Evolutionary conservation across 2,888 invertebrate species (phyloP), one percentile per base, ranked within the genome.

Genomic region (Ochlodes sylvanus): DNA sequence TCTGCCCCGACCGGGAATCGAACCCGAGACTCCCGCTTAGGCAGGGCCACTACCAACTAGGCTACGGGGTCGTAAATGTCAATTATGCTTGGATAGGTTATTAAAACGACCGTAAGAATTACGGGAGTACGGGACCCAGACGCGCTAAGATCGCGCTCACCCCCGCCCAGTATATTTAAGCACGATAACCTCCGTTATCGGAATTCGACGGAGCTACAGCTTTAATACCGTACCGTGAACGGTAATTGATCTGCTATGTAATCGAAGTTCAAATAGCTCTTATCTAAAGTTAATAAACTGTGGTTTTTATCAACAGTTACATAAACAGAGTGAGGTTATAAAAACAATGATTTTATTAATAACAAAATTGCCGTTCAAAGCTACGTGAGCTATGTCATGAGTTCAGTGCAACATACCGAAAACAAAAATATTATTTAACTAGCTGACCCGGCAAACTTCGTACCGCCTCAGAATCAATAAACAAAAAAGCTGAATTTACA

Each of bases 111-210:
- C 27, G n/a, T n/a, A 27, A 5, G 27, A 27, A 27, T 27, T n/a
- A n/a, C 15, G 10, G n/a, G 10, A 63, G 7, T 52, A 52, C 62
- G 52, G 62, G 21, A 52, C 62, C 62, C 34, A 12, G 50, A n/a
- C 14, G 0, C 7, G 3, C 50, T 2, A 9, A 38, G 38, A 14
- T 38, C 15, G 10, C 52, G 32, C 63, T 63, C 27, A 34, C 41
- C 14, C 14, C 27, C 27, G 27, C 52, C 27, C 17, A 4, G 12
- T 38, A 2, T 63, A 44, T 63, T 63, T 32, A 32, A 63, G 32
- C 42, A n/a, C 42, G 63, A 63, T 63, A 63, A 63, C 63, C 63
- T 32, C 32, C 27, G 54, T 55, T 63, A 63, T 63, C 63, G 17
- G 27, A 55, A 63, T 55, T 55, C 63, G 42, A 55, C 17, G 44